A percentile compares a stretch with the other conserved stretches of the same genome.
These are phyloP conservation scores for Morpho helenor DNA, from an alignment of 2,888 invertebrate genomes.

Conservation along the genomic window DNA sequence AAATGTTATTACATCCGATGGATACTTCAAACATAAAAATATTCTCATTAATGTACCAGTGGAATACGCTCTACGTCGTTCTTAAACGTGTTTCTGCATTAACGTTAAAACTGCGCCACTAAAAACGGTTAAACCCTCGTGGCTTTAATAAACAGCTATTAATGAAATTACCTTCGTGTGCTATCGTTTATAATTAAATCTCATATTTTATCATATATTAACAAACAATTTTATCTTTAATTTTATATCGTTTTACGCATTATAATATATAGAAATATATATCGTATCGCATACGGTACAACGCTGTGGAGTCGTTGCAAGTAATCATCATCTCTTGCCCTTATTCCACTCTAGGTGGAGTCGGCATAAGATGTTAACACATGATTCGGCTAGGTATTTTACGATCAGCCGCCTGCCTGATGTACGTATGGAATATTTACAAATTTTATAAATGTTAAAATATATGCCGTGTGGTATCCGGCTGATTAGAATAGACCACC, in stretches of 20 bases:
- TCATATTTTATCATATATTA: background rate
- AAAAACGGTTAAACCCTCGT: constrained; percentile 22
- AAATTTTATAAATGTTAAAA: no score
- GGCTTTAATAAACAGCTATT: constrained; percentile 25
- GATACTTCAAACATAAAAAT: background rate
- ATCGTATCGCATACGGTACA: no score
- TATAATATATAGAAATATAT: background rate
- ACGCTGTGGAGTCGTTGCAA: no score
- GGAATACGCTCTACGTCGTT: constrained; percentile 1
- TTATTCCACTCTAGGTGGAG: no score
- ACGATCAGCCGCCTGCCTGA: no score
- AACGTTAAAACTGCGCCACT: constrained; percentile 19
- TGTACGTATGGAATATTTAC: no score
- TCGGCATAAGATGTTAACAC: no score
- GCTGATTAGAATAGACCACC: no score
- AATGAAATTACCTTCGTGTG: constrained; percentile 18
- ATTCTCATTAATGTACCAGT: constrained; percentile 2
- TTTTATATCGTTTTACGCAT: background rate
- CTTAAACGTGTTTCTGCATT: constrained; percentile 17
- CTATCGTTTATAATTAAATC: background rate
- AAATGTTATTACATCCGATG: background rate
- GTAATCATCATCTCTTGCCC: no score
- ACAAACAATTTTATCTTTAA: background rate
- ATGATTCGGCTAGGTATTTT: no score
- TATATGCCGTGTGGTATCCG: no score